Percentiles rank a stretch among this genome's conserved stretches.
Evolutionary conservation across 2,888 invertebrate genomes (phyloP).

Genomic region (Chrysina gloriosa): DNA sequence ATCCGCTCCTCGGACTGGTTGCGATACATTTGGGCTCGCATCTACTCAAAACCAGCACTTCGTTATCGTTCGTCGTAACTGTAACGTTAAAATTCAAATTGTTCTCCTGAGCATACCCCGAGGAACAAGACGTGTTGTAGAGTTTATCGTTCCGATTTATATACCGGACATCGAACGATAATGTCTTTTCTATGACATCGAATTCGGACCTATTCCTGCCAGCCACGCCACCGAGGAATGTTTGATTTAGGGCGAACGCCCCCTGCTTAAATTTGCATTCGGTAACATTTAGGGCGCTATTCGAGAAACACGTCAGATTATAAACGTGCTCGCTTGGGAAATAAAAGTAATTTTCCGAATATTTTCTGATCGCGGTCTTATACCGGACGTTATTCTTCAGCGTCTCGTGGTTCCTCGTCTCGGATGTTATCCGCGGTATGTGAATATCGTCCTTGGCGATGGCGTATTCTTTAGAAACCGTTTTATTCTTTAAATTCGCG

Average conservation of each 20-base stretch:
- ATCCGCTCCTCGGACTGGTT: slow-evolving; percentile 67
- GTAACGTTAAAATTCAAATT: slow-evolving; percentile 62
- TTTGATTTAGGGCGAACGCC: neutral
- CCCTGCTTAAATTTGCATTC: slow-evolving; percentile 25
- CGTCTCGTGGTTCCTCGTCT: slow-evolving; percentile 60
- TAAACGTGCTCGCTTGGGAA: slow-evolving; percentile 73
- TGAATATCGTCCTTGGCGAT: slow-evolving; percentile 50
- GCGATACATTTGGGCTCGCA: slow-evolving; percentile 73
- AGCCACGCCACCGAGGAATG: neutral
- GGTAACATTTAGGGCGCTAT: neutral
- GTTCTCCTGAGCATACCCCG: slow-evolving; percentile 61
- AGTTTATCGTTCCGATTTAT: slow-evolving; percentile 47
- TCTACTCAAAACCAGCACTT: slow-evolving; percentile 62
- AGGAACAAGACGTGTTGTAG: slow-evolving; percentile 49
- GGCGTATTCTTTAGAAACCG: slow-evolving; percentile 63
- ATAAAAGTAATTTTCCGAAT: slow-evolving; percentile 69
- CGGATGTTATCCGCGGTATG: slow-evolving; percentile 44
- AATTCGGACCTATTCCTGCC: neutral
- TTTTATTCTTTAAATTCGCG: slow-evolving; percentile 1
- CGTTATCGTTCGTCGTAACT: slow-evolving; percentile 64
- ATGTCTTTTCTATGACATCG: slow-evolving; percentile 51
- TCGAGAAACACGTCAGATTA: slow-evolving; percentile 57
- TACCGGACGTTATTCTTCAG: slow-evolving; percentile 71
- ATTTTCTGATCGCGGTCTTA: slow-evolving; percentile 69
- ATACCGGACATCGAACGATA: slow-evolving; percentile 49